Evolutionary conservation across 2,888 invertebrate genomes (phyloP), one percentile per base, ranked within the genome.

Genomic region (Athalia circularis): DNA sequence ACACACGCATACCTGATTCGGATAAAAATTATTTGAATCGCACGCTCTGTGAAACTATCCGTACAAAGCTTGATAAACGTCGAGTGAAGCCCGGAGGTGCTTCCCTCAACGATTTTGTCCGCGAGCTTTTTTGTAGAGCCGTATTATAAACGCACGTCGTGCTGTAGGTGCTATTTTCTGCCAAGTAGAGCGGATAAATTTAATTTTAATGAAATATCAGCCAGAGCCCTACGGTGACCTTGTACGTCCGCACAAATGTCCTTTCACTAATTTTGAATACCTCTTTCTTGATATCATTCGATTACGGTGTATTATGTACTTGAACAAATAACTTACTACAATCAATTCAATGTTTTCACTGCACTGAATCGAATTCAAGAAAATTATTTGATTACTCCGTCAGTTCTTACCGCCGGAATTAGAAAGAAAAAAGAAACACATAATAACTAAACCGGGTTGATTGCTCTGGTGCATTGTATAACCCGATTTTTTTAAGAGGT

Each of bases 151-250:
- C n/a, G 9, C 54, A n/a, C 54, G 54, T 54, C n/a, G n/a, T n/a
- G 8, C n/a, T 54, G 8, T 29, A 29, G 29, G 29, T 29, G 29
- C 29, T 29, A 29, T 29, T 29, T 43, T 57, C 59, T 15, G 57
- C 59, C 52, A 72, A 72, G 15, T 72, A 47, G 72, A 59, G 59
- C 72, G 11, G 59, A 72, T 59, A 57, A 47, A 72, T 72, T 72
- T 72, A 43, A 72, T 72, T 72, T 72, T 7, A 72, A 72, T 8
- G 11, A 68, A 52, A 29, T 11, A 50, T 50, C 52, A 52, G 8
- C 68, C 5, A n/a, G 50, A 48, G 50, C 15, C 15, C 50, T 0
- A 29, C 8, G 52, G 50, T 50, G 43, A 50, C 68, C 48, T 65
- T 65, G 13, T n/a, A 68, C 54, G 54, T 54, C 0, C n/a, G 29